Evolutionary conservation across 1,140 invertebrate genomes (phyloP).

Genomic region (Hylaeus volcanicus): DNA sequence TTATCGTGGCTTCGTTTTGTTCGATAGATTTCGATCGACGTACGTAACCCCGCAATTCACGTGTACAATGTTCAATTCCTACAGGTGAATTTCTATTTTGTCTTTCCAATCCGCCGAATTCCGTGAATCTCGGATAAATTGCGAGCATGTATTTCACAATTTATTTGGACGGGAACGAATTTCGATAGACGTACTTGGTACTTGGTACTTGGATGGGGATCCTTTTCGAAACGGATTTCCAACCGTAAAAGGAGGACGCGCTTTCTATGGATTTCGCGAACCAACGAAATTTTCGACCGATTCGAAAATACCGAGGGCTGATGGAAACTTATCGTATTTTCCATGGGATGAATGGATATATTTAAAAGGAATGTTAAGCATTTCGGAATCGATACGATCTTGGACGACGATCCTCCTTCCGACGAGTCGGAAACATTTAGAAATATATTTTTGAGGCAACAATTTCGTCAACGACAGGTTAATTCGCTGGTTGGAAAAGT

Average conservation of each 20-base stretch:
- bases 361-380: background rate
- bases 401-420: background rate
- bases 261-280: background rate
- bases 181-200: background rate
- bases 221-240: conserved; percentile 7
- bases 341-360: background rate
- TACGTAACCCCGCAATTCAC: too few relatives aligned
- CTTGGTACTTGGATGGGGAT: too few relatives aligned
- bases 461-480: background rate
- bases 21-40: too few relatives aligned
- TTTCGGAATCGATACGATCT: background rate
- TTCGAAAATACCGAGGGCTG: background rate
- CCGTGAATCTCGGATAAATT: background rate
- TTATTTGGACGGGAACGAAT: background rate
- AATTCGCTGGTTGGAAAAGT: background rate
- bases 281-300: background rate
- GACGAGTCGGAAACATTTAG: background rate
- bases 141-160: background rate
- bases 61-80: too few relatives aligned
- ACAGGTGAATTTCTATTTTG: background rate
- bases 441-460: background rate
- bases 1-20: too few relatives aligned
- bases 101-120: background rate
- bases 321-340: background rate
- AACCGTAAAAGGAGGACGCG: background rate